A percentile compares a stretch with the other conserved stretches of the same genome.
phyloP scores from a whole-genome alignment of 1,140 invertebrate species.

The Conus betulinus region DNA sequence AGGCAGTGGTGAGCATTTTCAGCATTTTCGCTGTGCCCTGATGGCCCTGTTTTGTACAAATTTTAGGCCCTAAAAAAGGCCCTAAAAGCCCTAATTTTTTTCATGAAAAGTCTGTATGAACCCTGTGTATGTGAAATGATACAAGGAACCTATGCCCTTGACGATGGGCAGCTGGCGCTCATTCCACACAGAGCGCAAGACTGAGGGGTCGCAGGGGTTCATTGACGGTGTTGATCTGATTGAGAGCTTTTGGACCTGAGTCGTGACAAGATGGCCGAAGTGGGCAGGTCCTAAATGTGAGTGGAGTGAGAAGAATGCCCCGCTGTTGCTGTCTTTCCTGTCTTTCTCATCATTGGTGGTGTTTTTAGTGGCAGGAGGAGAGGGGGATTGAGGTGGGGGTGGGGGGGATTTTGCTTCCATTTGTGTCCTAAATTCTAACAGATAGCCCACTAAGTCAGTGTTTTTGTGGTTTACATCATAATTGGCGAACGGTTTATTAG shows the following conservation, averaged over 20 bases:
- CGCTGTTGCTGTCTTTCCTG: not conserved
- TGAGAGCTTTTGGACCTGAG: slow-evolving; percentile 96
- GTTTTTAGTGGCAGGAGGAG: not conserved
- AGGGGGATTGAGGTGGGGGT: no score
- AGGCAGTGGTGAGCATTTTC: no score
- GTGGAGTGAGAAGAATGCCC: not conserved
- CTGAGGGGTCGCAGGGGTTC: slow-evolving; percentile 86
- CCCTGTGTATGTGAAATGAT: not conserved
- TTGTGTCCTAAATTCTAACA: no score
- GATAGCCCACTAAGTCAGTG: no score
- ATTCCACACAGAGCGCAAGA: slow-evolving; percentile 78
- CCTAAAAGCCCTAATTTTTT: no score
- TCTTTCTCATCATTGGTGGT: not conserved
- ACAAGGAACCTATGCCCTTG: slow-evolving; percentile 46
- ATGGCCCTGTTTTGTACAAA: no score
- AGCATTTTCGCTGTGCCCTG: no score
- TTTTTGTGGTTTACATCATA: no score
- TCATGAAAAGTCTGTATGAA: no score
- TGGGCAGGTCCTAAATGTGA: slow-evolving; percentile 84
- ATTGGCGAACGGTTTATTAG: no score
- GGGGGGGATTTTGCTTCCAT: no score
- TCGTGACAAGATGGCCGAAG: slow-evolving; percentile 93
- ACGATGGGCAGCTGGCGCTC: slow-evolving; percentile 75
- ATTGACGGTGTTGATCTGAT: slow-evolving; percentile 99
- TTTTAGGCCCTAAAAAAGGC: no score